phyloP scores from a whole-genome alignment of 2,888 invertebrate species.

The Ormyrus nitidulus region DNA sequence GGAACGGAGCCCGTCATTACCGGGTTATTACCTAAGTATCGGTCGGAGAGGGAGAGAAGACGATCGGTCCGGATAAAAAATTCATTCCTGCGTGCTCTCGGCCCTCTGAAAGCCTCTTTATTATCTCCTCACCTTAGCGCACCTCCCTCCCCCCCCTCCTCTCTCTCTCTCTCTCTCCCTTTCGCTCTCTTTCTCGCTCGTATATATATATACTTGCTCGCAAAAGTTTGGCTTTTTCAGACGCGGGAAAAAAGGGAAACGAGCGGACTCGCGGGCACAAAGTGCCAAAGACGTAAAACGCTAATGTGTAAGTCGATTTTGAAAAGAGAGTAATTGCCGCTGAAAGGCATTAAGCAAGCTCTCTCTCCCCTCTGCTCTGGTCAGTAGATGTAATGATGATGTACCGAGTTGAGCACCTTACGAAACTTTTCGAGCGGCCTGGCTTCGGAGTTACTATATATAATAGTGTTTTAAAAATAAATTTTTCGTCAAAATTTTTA shows the following conservation, averaged over 20 bases:
- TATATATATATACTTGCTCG: neutral
- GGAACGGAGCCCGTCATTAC: slow-evolving; percentile 55
- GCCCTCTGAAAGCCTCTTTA: slow-evolving; percentile 49
- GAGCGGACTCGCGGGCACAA: neutral
- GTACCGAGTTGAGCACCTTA: neutral
- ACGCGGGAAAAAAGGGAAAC: neutral
- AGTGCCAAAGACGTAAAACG: slow-evolving; percentile 49
- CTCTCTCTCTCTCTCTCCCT: neutral
- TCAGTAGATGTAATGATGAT: slow-evolving; percentile 1
- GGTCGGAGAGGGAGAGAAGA: slow-evolving; percentile 48
- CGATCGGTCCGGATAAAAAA: slow-evolving; percentile 42
- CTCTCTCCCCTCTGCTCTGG: neutral
- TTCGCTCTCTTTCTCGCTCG: neutral
- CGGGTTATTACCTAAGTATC: slow-evolving; percentile 73
- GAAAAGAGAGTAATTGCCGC: slow-evolving; percentile 42
- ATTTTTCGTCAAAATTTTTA: no score
- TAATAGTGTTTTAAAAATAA: no score
- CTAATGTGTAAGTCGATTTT: slow-evolving; percentile 49
- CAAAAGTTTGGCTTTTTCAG: slow-evolving; percentile 13
- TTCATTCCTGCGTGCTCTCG: slow-evolving; percentile 33
- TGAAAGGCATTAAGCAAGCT: slow-evolving; percentile 8
- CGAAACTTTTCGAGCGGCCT: neutral
- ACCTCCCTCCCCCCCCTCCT: neutral
- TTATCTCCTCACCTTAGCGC: slow-evolving; percentile 51
- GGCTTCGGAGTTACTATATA: no score